Evolutionary conservation across 2,113 vertebrate species (phyloP).

Genomic region (Petromus typicus): DNA sequence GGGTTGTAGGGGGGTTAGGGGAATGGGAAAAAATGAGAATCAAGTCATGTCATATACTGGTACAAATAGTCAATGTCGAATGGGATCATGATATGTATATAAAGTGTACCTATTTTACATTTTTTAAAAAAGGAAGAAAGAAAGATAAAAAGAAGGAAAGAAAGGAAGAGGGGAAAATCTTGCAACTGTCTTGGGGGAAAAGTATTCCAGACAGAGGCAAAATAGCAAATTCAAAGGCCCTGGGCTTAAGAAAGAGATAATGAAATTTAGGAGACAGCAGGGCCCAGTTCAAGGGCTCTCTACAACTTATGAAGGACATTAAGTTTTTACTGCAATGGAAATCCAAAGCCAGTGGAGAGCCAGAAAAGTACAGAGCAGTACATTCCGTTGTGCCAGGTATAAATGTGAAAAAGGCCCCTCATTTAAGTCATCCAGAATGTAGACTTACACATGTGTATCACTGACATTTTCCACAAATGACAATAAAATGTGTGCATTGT

Average conservation of each 20-base stretch:
- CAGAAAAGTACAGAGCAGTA: background rate
- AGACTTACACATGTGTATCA: background rate
- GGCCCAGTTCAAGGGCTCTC: background rate
- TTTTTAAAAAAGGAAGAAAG: too few species aligned
- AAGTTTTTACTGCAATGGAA: background rate
- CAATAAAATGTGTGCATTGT: background rate
- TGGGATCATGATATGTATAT: too few species aligned
- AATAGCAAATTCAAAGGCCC: background rate
- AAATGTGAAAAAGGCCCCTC: background rate
- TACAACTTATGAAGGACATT: background rate
- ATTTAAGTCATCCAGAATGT: background rate
- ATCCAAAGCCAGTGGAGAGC: background rate
- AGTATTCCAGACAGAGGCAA: background rate
- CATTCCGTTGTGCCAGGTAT: background rate
- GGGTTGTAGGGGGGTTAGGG: too few species aligned
- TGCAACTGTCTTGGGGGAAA: background rate
- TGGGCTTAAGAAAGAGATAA: background rate
- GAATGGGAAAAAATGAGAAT: too few species aligned
- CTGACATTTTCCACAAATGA: background rate
- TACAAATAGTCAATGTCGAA: too few species aligned
- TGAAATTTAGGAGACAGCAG: background rate
- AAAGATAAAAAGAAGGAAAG: too few species aligned
- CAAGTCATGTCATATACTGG: too few species aligned
- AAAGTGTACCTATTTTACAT: too few species aligned
- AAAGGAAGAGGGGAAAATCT: too few species aligned